phyloP scores from a whole-genome alignment of 2,113 vertebrate genomes.

The Hypanus sabinus region DNA sequence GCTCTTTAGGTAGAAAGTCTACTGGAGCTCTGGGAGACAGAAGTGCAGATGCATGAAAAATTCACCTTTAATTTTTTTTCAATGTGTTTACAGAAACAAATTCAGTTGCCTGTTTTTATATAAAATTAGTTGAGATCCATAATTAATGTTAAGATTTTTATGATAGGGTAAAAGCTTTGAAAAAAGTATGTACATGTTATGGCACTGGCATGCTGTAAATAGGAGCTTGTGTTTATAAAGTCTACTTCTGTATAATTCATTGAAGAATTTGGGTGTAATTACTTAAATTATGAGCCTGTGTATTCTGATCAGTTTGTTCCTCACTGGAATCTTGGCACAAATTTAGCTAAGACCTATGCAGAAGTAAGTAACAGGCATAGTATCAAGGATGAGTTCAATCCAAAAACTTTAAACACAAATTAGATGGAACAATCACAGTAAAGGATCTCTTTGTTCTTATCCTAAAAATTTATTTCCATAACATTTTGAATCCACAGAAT shows the following conservation, averaged over 20 bases:
- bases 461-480: not conserved
- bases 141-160: conserved; percentile 25
- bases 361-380: not conserved
- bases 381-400: not conserved
- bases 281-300: not conserved
- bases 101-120: conserved; percentile 9
- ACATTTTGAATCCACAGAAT: conserved; percentile 14
- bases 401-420: not conserved
- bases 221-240: not conserved
- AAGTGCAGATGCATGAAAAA: conserved; percentile 8
- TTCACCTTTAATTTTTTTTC: conserved; percentile 2
- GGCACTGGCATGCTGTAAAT: conserved; percentile 21
- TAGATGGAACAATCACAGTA: not conserved
- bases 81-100: not conserved
- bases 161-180: not conserved
- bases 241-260: not conserved
- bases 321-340: not conserved
- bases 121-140: not conserved
- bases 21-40: not conserved
- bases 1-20: not conserved
- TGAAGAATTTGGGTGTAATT: not conserved
- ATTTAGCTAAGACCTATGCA: not conserved
- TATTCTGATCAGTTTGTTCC: not conserved
- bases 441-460: not conserved
- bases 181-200: not conserved